Evolutionary conservation across 2,888 invertebrate genomes (phyloP).

Genomic region (Sminthurinus aureus): DNA sequence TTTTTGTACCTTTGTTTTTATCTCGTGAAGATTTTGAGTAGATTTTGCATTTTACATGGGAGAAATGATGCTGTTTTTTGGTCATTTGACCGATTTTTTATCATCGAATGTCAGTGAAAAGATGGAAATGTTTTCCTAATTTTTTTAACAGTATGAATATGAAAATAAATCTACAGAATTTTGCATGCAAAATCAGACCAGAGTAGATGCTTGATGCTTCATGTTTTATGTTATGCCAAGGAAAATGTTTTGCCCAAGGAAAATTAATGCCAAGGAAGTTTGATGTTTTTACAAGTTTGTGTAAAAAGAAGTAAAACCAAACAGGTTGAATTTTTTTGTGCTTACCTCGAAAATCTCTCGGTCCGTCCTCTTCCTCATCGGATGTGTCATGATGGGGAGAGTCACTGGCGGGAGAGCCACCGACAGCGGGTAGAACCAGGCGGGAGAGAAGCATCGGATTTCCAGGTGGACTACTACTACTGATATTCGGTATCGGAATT

Average conservation of each 20-base stretch:
- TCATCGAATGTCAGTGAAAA: neutral
- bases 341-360: conserved; percentile 59
- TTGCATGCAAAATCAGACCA: too few relatives aligned
- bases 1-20: neutral
- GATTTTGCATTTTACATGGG: too few relatives aligned
- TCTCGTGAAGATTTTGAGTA: too few relatives aligned
- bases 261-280: too few relatives aligned
- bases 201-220: too few relatives aligned
- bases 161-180: too few relatives aligned
- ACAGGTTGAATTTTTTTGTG: conserved; percentile 2
- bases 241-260: too few relatives aligned
- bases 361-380: conserved; percentile 58
- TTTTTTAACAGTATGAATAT: neutral
- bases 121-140: neutral
- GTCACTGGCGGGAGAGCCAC: conserved; percentile 50
- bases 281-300: too few relatives aligned
- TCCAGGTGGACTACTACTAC: conserved; percentile 44
- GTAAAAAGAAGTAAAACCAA: neutral
- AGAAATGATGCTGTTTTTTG: too few relatives aligned
- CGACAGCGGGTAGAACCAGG: conserved; percentile 55
- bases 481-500: too few relatives aligned
- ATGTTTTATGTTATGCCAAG: too few relatives aligned
- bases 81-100: neutral
- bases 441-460: conserved; percentile 58
- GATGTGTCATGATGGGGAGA: conserved; percentile 55